A percentile compares a stretch with the other conserved stretches of the same genome.
phyloP scores from a whole-genome alignment of 1,140 invertebrate genomes.

The Cataglyphis hispanica region DNA sequence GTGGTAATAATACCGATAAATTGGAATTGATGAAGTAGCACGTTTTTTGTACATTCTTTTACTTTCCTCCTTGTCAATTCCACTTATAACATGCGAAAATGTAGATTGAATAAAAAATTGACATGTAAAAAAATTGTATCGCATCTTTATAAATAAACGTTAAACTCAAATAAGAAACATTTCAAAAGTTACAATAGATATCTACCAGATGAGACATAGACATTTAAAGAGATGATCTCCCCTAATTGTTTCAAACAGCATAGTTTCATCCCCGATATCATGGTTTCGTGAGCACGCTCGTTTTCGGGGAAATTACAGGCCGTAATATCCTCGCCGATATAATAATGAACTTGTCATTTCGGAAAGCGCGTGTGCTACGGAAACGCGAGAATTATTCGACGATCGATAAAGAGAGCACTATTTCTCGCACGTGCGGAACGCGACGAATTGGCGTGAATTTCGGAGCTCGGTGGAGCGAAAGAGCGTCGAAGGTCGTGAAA shows the following conservation, averaged over 20 bases:
- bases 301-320: neutral
- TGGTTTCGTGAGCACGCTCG: neutral
- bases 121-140: neutral
- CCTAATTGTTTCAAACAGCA: slow-evolving; percentile 21
- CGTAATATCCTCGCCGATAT: neutral
- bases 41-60: slow-evolving; percentile 9
- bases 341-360: slow-evolving; percentile 29
- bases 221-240: neutral
- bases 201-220: neutral
- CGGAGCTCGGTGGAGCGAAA: slow-evolving; percentile 8
- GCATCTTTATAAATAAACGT: neutral
- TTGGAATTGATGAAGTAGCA: neutral
- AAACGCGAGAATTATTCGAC: neutral
- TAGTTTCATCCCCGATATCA: neutral
- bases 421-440: neutral
- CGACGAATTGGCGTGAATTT: slow-evolving; percentile 26
- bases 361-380: neutral
- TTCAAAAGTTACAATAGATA: neutral
- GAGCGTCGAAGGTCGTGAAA: neutral
- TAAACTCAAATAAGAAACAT: neutral
- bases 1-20: slow-evolving; percentile 41
- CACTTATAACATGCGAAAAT: neutral
- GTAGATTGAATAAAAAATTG: neutral
- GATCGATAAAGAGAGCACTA: neutral
- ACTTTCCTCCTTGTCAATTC: slow-evolving; percentile 14